A percentile compares a stretch with the other conserved stretches of the same genome.
These are phyloP conservation scores for Sinelater perroti DNA, from an alignment of 2,888 invertebrate genomes.

Conservation along the genomic window DNA sequence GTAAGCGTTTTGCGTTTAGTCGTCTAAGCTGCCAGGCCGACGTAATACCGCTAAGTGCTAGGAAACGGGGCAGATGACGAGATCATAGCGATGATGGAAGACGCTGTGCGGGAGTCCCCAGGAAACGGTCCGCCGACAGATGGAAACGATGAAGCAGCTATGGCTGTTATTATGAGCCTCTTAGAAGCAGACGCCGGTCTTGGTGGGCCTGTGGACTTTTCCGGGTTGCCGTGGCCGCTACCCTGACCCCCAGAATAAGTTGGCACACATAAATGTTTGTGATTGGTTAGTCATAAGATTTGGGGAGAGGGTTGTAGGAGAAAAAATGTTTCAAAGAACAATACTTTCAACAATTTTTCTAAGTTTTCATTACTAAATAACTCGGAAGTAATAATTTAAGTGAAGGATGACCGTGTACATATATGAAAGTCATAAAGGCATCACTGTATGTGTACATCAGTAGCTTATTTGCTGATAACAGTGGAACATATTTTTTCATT, in stretches of 20 bases:
- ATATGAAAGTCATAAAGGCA: too few species aligned
- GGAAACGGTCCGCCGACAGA: conserved; percentile 65
- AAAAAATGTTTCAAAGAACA: too few species aligned
- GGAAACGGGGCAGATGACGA: conserved; percentile 59
- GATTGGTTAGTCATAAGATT: too few species aligned
- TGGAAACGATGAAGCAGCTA: conserved; percentile 88
- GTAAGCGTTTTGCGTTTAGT: conserved; percentile 49
- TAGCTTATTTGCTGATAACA: too few species aligned
- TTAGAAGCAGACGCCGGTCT: conserved; percentile 89
- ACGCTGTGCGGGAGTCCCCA: conserved; percentile 61
- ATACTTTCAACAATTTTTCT: too few species aligned
- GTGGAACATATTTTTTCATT: too few species aligned
- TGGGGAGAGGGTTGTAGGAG: too few species aligned
- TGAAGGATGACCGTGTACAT: too few species aligned
- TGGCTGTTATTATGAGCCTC: conserved; percentile 92
- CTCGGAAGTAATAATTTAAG: too few species aligned
- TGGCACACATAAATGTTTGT: too few species aligned
- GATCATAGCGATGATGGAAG: conserved; percentile 68
- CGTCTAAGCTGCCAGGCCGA: background rate
- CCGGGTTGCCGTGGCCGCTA: conserved; percentile 86
- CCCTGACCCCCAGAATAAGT: conserved; percentile 61
- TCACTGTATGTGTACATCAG: too few species aligned
- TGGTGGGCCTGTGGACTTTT: conserved; percentile 87
- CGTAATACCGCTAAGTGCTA: conserved; percentile 19
- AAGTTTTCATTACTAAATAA: too few species aligned